Conservation (phyloP, 2,113 vertebrate genomes). For the Leucoraja erinaceus region DNA sequence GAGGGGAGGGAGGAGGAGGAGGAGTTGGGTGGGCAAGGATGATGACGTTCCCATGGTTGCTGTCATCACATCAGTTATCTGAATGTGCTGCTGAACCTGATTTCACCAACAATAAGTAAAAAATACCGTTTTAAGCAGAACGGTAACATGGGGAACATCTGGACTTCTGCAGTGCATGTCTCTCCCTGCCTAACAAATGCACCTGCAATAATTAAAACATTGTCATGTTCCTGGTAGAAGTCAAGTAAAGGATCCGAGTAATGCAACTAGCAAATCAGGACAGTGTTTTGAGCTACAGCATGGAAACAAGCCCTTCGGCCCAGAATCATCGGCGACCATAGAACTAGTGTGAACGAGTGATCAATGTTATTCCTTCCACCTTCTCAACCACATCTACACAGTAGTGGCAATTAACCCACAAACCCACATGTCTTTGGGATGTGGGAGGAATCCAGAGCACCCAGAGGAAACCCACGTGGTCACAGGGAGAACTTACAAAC, state of each 20-base stretch:
- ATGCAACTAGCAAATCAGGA: background rate
- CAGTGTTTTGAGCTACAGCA: no score
- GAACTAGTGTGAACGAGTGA: no score
- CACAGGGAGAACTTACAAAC: no score
- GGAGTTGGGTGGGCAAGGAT: conserved; percentile 52
- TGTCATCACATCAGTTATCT: conserved; percentile 82
- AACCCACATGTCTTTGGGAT: no score
- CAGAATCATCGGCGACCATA: no score
- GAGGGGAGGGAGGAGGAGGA: conserved; percentile 42
- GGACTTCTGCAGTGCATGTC: background rate
- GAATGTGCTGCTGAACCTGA: conserved; percentile 61
- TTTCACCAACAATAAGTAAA: conserved; percentile 55
- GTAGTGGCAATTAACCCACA: no score
- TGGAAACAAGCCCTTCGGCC: no score
- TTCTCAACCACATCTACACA: no score
- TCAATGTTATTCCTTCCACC: no score
- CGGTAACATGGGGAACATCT: background rate
- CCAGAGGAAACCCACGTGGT: no score
- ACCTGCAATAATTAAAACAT: conserved; percentile 4
- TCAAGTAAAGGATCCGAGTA: background rate
- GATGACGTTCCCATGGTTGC: conserved; percentile 77
- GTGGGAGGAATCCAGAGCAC: no score
- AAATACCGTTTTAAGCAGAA: conserved; percentile 21
- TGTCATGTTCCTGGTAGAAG: background rate
- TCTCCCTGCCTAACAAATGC: background rate